These are phyloP conservation scores for Zaprionus taronus DNA, from an alignment of 1,140 invertebrate genomes.

Conservation along the genomic window DNA sequence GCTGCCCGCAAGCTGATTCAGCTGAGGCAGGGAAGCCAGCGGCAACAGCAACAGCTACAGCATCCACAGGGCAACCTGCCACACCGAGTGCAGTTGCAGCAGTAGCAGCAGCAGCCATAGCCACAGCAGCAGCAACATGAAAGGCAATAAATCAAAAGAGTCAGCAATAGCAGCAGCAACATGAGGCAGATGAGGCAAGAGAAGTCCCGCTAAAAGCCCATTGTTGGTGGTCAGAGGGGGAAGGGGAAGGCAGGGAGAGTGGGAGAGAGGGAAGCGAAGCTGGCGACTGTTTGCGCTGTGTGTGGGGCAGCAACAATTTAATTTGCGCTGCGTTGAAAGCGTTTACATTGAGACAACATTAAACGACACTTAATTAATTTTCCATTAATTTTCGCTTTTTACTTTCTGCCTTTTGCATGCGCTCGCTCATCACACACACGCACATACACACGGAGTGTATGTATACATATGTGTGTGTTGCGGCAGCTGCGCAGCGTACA, in stretches of 20 bases:
- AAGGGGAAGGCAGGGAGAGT: not conserved
- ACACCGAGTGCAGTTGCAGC: slow-evolving; percentile 14
- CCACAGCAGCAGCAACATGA: slow-evolving; percentile 28
- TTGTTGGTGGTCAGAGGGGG: not conserved
- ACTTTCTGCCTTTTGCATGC: slow-evolving; percentile 24
- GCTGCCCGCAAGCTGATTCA: slow-evolving; percentile 42
- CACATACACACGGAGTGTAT: not conserved
- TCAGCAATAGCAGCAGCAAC: slow-evolving; percentile 15
- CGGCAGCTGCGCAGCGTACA: slow-evolving; percentile 10
- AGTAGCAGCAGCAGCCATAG: slow-evolving; percentile 20
- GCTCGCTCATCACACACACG: not conserved
- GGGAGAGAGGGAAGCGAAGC: not conserved
- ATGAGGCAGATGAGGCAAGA: not conserved
- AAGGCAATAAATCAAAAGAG: slow-evolving; percentile 78
- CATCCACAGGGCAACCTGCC: not conserved
- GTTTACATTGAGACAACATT: slow-evolving; percentile 81
- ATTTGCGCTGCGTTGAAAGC: slow-evolving; percentile 78
- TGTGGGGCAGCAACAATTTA: slow-evolving; percentile 67
- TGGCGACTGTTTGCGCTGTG: not conserved
- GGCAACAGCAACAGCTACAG: not conserved
- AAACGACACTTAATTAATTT: slow-evolving; percentile 81
- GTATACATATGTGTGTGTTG: not conserved
- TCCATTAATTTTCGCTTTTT: slow-evolving; percentile 75
- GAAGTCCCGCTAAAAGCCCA: slow-evolving; percentile 2
- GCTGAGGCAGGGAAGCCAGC: slow-evolving; percentile 5